Percentiles rank a stretch among this genome's conserved stretches.
Evolutionary conservation across 2,113 vertebrate species (phyloP).

Genomic region (Trinectes maculatus): DNA sequence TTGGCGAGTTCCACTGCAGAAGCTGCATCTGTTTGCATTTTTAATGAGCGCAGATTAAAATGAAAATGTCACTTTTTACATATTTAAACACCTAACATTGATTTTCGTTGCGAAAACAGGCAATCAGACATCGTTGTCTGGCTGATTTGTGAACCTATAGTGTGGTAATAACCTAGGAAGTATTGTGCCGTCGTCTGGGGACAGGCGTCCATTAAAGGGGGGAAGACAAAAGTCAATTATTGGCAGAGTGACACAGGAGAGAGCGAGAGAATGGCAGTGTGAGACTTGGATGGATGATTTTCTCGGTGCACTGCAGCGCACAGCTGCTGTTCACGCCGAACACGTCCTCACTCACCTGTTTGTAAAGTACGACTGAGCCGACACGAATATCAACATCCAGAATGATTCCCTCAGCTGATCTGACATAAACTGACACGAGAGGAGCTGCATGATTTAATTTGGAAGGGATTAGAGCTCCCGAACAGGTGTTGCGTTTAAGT

Average conservation of each 20-base stretch:
- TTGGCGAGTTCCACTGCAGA: constrained; percentile 26
- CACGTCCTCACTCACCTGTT: neutral
- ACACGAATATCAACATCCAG: neutral
- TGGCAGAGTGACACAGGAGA: constrained; percentile 47
- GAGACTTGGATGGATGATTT: constrained; percentile 50
- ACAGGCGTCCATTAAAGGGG: constrained; percentile 47
- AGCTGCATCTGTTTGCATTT: constrained; percentile 33
- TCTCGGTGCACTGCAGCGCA: neutral
- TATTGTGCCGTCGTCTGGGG: constrained; percentile 30
- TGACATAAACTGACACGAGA: neutral
- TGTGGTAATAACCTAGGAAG: constrained; percentile 45
- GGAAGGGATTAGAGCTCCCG: constrained; percentile 38
- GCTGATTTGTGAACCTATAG: constrained; percentile 42
- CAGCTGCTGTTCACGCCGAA: constrained; percentile 19
- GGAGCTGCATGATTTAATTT: constrained; percentile 36
- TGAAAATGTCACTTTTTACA: constrained; percentile 37
- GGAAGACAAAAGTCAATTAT: constrained; percentile 62
- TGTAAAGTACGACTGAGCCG: constrained; percentile 15
- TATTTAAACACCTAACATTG: constrained; percentile 24
- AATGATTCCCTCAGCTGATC: neutral
- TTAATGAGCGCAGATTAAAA: constrained; percentile 41
- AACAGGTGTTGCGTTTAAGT: constrained; percentile 30
- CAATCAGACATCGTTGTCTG: constrained; percentile 25
- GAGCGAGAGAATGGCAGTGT: constrained; percentile 35
- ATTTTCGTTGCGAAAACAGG: neutral